A percentile compares a stretch with the other conserved stretches of the same genome.
Conservation (phyloP, 2,113 vertebrate species). For the Calyptomena viridis region DNA sequence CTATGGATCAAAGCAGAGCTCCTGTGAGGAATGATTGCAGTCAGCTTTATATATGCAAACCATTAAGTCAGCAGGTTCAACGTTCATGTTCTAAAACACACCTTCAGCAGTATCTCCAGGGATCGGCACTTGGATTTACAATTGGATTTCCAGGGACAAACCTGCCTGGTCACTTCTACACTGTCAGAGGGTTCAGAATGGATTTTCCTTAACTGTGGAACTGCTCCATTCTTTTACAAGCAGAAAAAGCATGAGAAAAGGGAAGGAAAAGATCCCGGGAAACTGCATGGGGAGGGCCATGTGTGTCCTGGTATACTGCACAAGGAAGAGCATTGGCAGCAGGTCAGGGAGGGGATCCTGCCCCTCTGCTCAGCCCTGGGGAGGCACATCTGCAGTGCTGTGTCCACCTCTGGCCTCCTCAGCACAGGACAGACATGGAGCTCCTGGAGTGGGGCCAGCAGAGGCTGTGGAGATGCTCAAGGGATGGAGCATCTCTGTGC, state of each 20-base stretch:
- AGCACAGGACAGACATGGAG: neutral
- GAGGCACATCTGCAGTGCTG: neutral
- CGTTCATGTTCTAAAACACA: rapidly evolving
- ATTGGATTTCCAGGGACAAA: neutral
- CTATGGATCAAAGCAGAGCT: neutral
- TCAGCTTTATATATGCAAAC: neutral
- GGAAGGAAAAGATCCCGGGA: neutral
- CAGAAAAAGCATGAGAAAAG: neutral
- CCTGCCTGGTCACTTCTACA: neutral
- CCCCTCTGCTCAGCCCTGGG: neutral
- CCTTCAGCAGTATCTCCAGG: neutral
- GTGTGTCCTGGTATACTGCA: neutral
- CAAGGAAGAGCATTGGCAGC: neutral
- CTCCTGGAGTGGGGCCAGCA: neutral
- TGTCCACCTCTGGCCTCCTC: neutral
- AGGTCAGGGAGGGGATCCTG: neutral
- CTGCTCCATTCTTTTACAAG: neutral
- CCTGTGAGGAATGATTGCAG: neutral
- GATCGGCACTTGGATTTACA: neutral
- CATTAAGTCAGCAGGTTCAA: neutral
- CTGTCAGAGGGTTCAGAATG: neutral
- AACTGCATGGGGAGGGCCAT: neutral
- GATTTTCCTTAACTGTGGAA: neutral
- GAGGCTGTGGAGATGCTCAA: neutral
- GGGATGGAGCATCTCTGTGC: neutral